Evolutionary conservation across 2,797 vertebrate genomes (phyloP), one percentile per base, ranked within the genome.

Genomic region (Gymnothorax reevesii): DNA sequence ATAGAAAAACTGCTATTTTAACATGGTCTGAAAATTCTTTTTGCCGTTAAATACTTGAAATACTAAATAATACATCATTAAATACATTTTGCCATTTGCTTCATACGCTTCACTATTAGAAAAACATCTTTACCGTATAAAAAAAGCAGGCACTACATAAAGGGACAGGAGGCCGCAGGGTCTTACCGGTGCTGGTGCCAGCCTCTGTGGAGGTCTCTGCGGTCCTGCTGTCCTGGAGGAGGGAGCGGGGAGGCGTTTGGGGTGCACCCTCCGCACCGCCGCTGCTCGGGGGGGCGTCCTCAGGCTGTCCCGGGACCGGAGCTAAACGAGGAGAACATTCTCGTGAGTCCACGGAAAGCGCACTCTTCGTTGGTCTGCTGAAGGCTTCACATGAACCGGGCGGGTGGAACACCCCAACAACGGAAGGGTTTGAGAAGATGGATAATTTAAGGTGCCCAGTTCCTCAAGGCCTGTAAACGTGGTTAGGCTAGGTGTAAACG

Each of bases 161-260:
- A 42, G n/a, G n/a, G 20, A 55, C 7, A 55, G 22, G 77, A 55
- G n/a, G 77, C 15, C 22, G 33, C 22, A 82, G 55, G 84, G 60
- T 7, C 54, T 89, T 94, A 95, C 94, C 95, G n/a, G 91, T 85
- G 57, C 92, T 87, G 0, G 91, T 57, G 87, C 84, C 85, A 7
- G 91, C 82, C 79, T 94, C 94, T 0, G 91, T 85, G 1, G 91
- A 77, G 9, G 91, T 59, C 4, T 94, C 94, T 0, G 85, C 85
- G 82, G 85, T 89, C 59, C 90, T 13, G 0, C 88, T 87, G 0
- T 92, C 92, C 69, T 88, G 89, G 57, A 73, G 79, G 5, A 88
- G 25, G 71, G 85, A 62, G 80, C 75, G 66, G 84, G 88, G 87
- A 49, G 91, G 73, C 6, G 57, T 66, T 57, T 92, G 90, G 0